These are phyloP conservation scores for Lycophotia porphyrea DNA, from an alignment of 2,888 invertebrate genomes.

Conservation along the genomic window DNA sequence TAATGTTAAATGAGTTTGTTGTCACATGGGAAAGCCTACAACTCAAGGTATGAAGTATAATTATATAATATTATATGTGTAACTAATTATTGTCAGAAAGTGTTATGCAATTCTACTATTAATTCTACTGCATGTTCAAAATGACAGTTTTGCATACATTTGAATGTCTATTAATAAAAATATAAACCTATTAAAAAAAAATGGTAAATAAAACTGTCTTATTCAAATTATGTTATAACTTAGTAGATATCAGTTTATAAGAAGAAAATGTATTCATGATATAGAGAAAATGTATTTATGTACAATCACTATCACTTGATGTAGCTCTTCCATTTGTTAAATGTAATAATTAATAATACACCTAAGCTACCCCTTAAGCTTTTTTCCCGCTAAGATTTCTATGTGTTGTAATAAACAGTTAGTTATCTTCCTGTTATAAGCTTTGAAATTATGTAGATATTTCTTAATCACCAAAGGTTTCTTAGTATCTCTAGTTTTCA, in stretches of 20 bases:
- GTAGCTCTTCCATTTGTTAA: not conserved
- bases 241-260: not conserved
- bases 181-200: not conserved
- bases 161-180: not conserved
- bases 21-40: not conserved
- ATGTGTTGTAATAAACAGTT: not conserved
- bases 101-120: not conserved
- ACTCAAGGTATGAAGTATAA: conserved; percentile 4
- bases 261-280: not conserved
- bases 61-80: not conserved
- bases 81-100: not conserved
- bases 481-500: not conserved
- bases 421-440: not conserved
- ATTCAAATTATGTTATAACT: too few species aligned
- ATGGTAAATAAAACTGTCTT: not conserved
- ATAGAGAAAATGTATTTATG: not conserved
- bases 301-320: not conserved
- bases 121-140: too few species aligned
- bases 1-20: conserved; percentile 39
- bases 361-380: too few species aligned
- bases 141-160: not conserved
- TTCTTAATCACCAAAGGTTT: not conserved
- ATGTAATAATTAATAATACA: too few species aligned
- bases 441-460: not conserved
- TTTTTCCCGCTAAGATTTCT: not conserved